Evolutionary conservation across 2,888 invertebrate genomes (phyloP), one percentile per base, ranked within the genome.

Genomic region (Seladonia tumulorum): DNA sequence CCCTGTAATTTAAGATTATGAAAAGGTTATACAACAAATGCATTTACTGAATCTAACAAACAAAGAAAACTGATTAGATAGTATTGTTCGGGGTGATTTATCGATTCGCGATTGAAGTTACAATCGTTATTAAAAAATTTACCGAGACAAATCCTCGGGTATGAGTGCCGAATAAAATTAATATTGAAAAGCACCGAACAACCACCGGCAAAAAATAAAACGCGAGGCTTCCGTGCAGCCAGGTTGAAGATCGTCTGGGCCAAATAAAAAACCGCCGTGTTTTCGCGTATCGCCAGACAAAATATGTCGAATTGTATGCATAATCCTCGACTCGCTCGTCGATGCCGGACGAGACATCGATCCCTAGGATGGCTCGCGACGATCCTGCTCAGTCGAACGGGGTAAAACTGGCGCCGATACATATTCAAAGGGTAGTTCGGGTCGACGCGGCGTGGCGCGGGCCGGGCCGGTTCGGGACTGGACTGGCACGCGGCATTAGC

Each of bases 361-460:
- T 84, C 74, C 42, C 53, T n/a, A 14, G 74, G 63, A 63, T 63
- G 63, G 29, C 16, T 63, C 76, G 66, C 80, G 84, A 85, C 79
- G 85, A 87, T 66, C 66, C 47, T 49, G 35, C n/a, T 29, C 66
- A 25, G 63, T 25, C 63, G 72, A 68, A 63, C 71, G 53, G 49
- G 74, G 70, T 79, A 76, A 88, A 86, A 82, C 86, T 87, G 81
- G 89, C 81, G 82, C 78, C 85, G 90, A 94, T 93, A 93, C 92
- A 93, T 94, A 94, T 94, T 93, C 93, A 93, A 92, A 93, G 88
- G 87, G 66, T 78, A 71, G 63, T 63, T 63, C 63, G 60, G 60
- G 47, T 60, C 66, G 66, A 63, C 25, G 57, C n/a, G 73, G 78
- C 35, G 57, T n/a, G 73, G 78, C 81, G 22, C 57, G 60, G 60